phyloP scores from a whole-genome alignment of 2,113 vertebrate genomes.

The Pundamilia nyererei region DNA sequence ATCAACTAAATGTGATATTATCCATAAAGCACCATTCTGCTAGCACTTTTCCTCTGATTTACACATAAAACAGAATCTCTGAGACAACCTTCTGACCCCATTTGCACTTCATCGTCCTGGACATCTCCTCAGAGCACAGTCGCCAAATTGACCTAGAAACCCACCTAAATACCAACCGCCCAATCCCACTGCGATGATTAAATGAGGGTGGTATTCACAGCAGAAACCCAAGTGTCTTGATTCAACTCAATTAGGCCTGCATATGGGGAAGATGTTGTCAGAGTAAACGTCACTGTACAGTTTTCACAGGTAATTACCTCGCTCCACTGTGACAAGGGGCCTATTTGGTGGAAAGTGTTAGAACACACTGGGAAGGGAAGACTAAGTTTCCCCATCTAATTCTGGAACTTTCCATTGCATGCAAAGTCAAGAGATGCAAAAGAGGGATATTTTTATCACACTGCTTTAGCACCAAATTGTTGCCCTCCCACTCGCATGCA shows the following conservation, averaged over 20 bases:
- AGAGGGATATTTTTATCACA: not conserved
- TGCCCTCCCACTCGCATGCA: not conserved
- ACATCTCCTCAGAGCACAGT: not conserved
- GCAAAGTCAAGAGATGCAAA: not conserved
- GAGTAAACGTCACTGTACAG: slow-evolving; percentile 51
- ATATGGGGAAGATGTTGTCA: slow-evolving; percentile 27
- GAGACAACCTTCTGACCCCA: not conserved
- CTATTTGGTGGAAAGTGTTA: slow-evolving; percentile 2
- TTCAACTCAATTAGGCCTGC: slow-evolving; percentile 51
- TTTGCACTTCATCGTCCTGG: slow-evolving; percentile 1
- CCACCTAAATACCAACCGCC: slow-evolving; percentile 34
- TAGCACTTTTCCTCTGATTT: not conserved
- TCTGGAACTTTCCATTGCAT: not conserved
- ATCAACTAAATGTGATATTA: not conserved
- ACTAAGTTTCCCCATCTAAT: not conserved
- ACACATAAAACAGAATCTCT: not conserved
- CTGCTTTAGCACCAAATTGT: not conserved
- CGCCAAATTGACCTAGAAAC: slow-evolving; percentile 17
- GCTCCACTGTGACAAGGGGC: not conserved
- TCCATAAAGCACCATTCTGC: not conserved
- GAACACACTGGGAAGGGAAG: not conserved
- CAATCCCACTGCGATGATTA: slow-evolving; percentile 5
- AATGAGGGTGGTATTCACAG: slow-evolving; percentile 27
- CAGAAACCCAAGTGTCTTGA: slow-evolving; percentile 27
- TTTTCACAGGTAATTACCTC: slow-evolving; percentile 50